A percentile compares a stretch with the other conserved stretches of the same genome.
These are phyloP conservation scores for Mormyrus iriodes DNA, from an alignment of 2,113 vertebrate species.

Conservation along the genomic window DNA sequence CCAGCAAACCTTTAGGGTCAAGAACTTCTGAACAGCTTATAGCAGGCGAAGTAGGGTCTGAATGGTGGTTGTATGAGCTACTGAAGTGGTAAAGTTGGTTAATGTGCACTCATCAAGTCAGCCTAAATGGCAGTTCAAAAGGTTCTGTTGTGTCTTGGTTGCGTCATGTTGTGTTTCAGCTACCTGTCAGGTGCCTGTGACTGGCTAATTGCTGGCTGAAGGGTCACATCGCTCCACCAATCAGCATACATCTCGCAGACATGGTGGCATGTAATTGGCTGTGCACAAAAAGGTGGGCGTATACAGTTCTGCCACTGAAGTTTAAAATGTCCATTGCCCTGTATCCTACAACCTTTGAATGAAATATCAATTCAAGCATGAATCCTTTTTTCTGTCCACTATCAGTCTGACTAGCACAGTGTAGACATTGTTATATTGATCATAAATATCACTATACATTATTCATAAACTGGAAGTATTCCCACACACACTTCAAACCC, in stretches of 20 bases:
- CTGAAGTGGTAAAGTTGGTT: not conserved
- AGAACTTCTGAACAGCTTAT: not conserved
- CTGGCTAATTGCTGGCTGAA: not conserved
- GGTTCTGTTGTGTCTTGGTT: not conserved
- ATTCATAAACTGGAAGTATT: not conserved
- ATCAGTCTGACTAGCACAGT: not conserved
- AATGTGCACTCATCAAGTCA: not conserved
- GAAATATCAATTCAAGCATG: not conserved
- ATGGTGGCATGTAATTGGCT: not conserved
- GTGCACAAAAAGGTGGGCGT: not conserved
- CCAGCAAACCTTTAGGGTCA: not conserved
- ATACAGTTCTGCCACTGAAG: not conserved
- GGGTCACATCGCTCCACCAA: not conserved
- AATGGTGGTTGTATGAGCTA: not conserved
- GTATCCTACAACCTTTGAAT: not conserved
- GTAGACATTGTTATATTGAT: not conserved
- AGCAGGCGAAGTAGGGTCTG: not conserved
- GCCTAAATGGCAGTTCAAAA: not conserved
- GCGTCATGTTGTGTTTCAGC: not conserved
- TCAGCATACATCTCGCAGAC: not conserved
- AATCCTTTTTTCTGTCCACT: not conserved
- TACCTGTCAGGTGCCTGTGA: not conserved
- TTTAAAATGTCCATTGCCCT: not conserved
- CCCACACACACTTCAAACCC: not conserved
- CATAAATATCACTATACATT: not conserved